phyloP scores from a whole-genome alignment of 1,140 invertebrate genomes.

The Drosophila littoralis region DNA sequence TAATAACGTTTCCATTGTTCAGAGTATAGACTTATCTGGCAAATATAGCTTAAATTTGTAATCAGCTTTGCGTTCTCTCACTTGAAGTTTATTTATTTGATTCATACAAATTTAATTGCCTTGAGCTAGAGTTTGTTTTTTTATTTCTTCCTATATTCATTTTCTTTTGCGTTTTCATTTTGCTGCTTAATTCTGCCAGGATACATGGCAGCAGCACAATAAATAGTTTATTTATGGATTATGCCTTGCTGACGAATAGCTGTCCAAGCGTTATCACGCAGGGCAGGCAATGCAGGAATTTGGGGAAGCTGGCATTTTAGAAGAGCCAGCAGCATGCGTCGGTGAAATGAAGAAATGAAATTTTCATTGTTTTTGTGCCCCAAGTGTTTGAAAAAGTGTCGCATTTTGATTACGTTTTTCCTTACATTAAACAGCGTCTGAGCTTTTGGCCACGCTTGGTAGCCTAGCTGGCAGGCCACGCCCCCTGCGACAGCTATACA shows the following conservation, averaged over 20 bases:
- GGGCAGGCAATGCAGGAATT: neutral
- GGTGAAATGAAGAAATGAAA: slow-evolving; percentile 80
- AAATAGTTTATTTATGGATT: slow-evolving; percentile 79
- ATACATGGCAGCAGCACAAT: slow-evolving; percentile 46
- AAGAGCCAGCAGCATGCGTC: slow-evolving; percentile 43
- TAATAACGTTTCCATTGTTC: neutral
- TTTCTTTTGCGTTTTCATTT: neutral
- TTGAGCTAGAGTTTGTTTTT: slow-evolving; percentile 36
- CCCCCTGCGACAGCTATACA: neutral
- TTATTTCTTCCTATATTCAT: neutral
- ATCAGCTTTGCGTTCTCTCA: slow-evolving; percentile 17
- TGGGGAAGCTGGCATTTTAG: neutral
- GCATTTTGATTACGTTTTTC: slow-evolving; percentile 80
- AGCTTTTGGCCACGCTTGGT: slow-evolving; percentile 55
- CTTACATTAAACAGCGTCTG: slow-evolving; percentile 70
- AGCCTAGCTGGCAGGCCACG: slow-evolving; percentile 28
- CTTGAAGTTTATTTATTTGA: slow-evolving; percentile 64
- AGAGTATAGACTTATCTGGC: neutral
- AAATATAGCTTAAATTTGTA: slow-evolving; percentile 36
- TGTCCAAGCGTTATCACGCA: slow-evolving; percentile 16
- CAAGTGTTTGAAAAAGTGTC: slow-evolving; percentile 81
- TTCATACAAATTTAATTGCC: slow-evolving; percentile 65
- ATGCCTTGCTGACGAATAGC: slow-evolving; percentile 56
- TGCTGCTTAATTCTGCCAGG: neutral
- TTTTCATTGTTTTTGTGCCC: slow-evolving; percentile 73